These are phyloP conservation scores for Kradibia gibbosae DNA, from an alignment of 1,140 invertebrate genomes.

Conservation along the genomic window DNA sequence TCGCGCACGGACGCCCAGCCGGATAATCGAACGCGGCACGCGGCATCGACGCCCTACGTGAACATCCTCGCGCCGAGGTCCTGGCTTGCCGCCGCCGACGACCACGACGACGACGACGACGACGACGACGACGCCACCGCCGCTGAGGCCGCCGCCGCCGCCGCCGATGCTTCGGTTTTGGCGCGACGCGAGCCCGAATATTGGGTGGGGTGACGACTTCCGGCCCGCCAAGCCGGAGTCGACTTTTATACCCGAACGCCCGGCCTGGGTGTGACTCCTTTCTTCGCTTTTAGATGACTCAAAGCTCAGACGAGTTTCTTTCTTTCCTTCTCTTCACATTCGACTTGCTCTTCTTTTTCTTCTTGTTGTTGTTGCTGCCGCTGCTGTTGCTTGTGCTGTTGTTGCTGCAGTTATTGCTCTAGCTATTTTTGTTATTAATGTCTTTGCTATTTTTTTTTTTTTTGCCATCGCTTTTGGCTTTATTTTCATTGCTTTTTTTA, in stretches of 20 bases:
- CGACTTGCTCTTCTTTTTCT: not conserved
- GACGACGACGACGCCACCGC: not conserved
- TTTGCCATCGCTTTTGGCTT: not conserved
- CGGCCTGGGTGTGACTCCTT: constrained; percentile 62
- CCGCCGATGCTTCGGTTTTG: constrained; percentile 8
- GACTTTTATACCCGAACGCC: constrained; percentile 61
- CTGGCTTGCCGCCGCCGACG: too few species aligned
- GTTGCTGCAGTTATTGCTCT: constrained; percentile 16
- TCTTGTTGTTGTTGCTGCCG: not conserved
- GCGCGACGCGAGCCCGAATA: constrained; percentile 9
- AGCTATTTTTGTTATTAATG: not conserved
- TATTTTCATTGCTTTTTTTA: not conserved
- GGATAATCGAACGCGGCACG: too few species aligned
- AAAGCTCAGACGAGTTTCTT: constrained; percentile 47
- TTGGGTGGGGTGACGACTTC: constrained; percentile 61
- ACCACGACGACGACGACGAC: not conserved
- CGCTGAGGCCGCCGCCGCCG: constrained; percentile 9
- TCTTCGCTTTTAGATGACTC: constrained; percentile 42
- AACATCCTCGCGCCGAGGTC: too few species aligned
- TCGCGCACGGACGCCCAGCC: not conserved
- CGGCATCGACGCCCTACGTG: too few species aligned
- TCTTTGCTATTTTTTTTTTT: not conserved
- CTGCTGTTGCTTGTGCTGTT: not conserved
- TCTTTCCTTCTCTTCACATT: not conserved
- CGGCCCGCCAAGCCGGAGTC: constrained; percentile 55